These are phyloP conservation scores for Zhuqinia jingwanae DNA, from an alignment of 2,888 invertebrate species.

Conservation along the genomic window DNA sequence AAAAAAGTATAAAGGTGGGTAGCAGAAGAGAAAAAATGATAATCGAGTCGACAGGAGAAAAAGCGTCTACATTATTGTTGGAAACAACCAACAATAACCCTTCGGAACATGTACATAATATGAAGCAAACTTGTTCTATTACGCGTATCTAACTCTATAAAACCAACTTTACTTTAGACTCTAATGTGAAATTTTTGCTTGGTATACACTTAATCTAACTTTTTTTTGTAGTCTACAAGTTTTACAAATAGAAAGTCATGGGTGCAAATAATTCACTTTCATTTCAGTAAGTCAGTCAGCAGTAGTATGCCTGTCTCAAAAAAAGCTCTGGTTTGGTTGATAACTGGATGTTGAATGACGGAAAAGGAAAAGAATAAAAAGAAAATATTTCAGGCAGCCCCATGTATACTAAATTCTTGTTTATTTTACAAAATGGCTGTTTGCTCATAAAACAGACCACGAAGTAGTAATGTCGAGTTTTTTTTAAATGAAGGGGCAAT, in stretches of 20 bases:
- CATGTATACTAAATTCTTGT: too few species aligned
- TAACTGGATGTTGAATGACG: slow-evolving; percentile 12
- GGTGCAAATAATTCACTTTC: slow-evolving; percentile 25
- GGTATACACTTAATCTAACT: not conserved
- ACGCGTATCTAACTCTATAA: not conserved
- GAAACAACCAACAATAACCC: not conserved
- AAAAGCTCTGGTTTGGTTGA: not conserved
- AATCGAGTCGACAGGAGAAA: slow-evolving; percentile 40
- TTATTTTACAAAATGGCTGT: too few species aligned
- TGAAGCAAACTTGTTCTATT: not conserved
- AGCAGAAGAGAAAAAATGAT: slow-evolving; percentile 30
- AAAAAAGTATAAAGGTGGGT: not conserved
- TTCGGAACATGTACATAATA: not conserved
- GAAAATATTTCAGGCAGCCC: not conserved
- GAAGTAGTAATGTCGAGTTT: not conserved
- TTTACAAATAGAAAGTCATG: slow-evolving; percentile 1
- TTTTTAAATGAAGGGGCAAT: not conserved
- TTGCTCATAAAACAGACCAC: too few species aligned
- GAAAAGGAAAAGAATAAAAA: not conserved
- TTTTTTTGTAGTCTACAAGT: not conserved
- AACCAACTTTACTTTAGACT: not conserved
- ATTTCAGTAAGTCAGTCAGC: not conserved
- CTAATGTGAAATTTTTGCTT: not conserved
- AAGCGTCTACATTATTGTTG: slow-evolving; percentile 4
- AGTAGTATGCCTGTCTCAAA: slow-evolving; percentile 13